Base-by-base conservation (phyloP, 2,797 vertebrate species). In the Manis javanica region DNA sequence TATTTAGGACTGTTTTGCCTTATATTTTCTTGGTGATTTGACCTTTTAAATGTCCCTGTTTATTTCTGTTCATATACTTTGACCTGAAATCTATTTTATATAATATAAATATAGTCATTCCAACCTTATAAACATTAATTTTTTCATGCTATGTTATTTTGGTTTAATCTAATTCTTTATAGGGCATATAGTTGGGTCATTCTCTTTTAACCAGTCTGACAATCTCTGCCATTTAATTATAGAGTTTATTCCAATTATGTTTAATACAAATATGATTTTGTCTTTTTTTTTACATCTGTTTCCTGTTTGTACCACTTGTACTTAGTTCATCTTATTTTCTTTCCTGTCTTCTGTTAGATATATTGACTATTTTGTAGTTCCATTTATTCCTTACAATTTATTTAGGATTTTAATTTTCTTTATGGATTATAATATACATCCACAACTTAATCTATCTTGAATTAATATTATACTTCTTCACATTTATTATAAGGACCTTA, bases 351-450 rank as follows among this genome's bases (percentile, higher is more conserved):
- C 18, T 59, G 13, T 71, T 88, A 24, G 2, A 29, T 77, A 77
- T 85, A 61, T 3, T 37, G 14, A 77, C 23, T 61, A 69, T 75
- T 85, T 93, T 74, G 5, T 88, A 49, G 24, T 5, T 88, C 24
- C 14, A 79, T 72, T 94, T 84, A 79, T 84, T 42, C 29, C 24
- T 39, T 72, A 39, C 90, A 83, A 82, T n/a, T 82, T 84, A 90
- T 57, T 37, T 77, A 78, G 51, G 21, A 91, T 59, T 77, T 74
- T 49, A 77, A 11, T 61, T 66, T 81, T 74, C 21, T 77, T 12
- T 66, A 9, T 39, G 49, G 16, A 88, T 77, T 91, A 42, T 3
- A 75, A 29, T n/a, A 59, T 55, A 24, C 3, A 39, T 91, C 15
- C 3, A 23, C 92, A 53, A 79, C 19, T 69, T 84, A 61, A 34